Conservation (phyloP, 2,113 vertebrate genomes). For the Guaruba guarouba region DNA sequence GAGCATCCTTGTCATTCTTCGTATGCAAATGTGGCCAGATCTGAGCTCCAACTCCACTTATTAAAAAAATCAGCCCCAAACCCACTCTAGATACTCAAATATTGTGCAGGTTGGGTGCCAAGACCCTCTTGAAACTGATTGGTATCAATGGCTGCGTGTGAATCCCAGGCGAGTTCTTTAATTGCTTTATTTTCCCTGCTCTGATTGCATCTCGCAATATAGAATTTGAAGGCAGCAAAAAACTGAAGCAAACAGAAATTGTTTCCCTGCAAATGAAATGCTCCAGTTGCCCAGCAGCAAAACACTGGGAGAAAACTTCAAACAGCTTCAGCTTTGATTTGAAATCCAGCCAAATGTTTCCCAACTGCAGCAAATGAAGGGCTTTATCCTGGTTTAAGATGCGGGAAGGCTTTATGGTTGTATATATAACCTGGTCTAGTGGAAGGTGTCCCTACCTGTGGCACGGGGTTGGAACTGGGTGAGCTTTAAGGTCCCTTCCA, state of each 20-base stretch:
- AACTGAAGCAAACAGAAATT: neutral
- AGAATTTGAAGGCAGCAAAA: neutral
- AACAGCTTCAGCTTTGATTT: neutral
- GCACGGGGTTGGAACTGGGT: neutral
- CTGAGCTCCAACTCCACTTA: neutral
- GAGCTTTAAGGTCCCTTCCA: neutral
- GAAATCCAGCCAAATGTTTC: neutral
- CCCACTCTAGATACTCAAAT: conserved; percentile 1
- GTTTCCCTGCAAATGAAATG: neutral
- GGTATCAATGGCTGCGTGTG: neutral
- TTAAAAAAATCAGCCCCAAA: neutral
- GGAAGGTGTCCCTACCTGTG: neutral
- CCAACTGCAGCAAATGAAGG: neutral
- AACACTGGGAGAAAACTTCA: neutral
- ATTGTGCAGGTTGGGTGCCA: conserved; percentile 15
- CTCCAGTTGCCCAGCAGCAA: neutral
- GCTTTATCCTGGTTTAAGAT: neutral
- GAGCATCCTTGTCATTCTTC: neutral
- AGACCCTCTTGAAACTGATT: conserved; percentile 34
- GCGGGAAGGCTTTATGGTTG: neutral
- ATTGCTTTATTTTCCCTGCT: conserved; percentile 42
- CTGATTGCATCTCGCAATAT: neutral
- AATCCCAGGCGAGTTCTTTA: neutral
- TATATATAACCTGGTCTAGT: neutral
- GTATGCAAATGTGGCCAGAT: neutral